phyloP scores from a whole-genome alignment of 2,113 vertebrate genomes.

The Trichechus manatus region DNA sequence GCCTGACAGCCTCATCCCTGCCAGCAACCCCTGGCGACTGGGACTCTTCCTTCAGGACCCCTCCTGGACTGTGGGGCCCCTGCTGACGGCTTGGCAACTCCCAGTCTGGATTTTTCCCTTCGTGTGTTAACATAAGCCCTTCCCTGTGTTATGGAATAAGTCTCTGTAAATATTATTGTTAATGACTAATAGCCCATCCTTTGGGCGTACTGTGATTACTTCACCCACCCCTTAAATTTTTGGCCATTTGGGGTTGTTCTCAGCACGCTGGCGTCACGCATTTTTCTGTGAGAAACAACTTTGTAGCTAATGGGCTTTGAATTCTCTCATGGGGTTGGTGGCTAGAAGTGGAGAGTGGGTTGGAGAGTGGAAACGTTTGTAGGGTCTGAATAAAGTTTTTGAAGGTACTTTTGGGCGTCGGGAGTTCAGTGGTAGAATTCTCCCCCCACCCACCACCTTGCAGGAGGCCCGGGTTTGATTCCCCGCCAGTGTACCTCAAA shows the following conservation, averaged over 20 bases:
- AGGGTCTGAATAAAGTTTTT: background rate
- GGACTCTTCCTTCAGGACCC: background rate
- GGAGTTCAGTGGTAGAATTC: background rate
- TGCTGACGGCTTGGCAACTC: background rate
- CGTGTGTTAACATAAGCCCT: background rate
- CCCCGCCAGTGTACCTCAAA: background rate
- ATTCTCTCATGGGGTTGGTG: background rate
- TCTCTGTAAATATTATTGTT: constrained; percentile 26
- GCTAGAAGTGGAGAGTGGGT: background rate
- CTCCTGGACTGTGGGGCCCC: no score
- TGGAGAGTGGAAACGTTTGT: background rate
- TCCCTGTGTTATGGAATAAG: background rate
- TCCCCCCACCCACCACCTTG: background rate
- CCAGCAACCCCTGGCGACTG: background rate
- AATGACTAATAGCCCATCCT: background rate
- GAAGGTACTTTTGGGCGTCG: background rate
- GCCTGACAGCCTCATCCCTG: rapidly evolving
- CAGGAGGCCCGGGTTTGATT: background rate
- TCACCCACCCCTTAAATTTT: background rate
- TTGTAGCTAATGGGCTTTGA: background rate
- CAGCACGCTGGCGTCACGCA: background rate
- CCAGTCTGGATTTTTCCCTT: background rate
- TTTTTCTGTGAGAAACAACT: background rate
- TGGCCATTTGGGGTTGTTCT: background rate
- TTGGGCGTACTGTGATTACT: background rate